A percentile compares a stretch with the other conserved stretches of the same genome.
These are phyloP conservation scores for Campopleginae sp. DNA, from an alignment of 2,888 invertebrate genomes.

Conservation along the genomic window DNA sequence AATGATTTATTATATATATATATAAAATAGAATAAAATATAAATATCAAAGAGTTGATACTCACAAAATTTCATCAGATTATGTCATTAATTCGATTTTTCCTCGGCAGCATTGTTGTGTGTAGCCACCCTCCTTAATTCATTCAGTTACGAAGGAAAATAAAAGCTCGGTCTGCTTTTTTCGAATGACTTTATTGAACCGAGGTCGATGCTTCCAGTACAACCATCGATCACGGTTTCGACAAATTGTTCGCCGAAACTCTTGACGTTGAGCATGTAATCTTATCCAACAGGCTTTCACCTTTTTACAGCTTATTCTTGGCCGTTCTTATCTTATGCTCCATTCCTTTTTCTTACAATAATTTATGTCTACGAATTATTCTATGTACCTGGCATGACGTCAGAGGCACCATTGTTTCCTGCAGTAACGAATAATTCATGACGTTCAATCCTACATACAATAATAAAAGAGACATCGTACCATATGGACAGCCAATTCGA, in stretches of 20 bases:
- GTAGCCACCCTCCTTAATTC: no score
- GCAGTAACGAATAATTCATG: constrained; percentile 29
- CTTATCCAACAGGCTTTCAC: constrained; percentile 15
- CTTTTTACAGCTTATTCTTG: constrained; percentile 12
- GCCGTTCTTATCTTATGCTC: constrained; percentile 27
- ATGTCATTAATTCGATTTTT: no score
- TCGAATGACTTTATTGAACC: neutral
- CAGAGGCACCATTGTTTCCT: constrained; percentile 23
- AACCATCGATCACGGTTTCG: neutral
- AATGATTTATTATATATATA: no score
- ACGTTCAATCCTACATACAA: constrained; percentile 18
- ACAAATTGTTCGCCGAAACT: neutral
- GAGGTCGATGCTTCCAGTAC: constrained; percentile 1
- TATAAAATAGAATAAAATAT: no score
- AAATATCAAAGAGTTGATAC: no score
- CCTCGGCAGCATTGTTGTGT: no score
- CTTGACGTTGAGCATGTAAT: constrained; percentile 14
- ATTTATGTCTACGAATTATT: constrained; percentile 41
- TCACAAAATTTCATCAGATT: no score
- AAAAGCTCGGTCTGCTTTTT: neutral
- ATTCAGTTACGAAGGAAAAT: neutral
- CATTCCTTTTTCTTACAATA: constrained; percentile 19
- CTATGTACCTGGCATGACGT: constrained; percentile 40
- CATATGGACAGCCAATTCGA: neutral
- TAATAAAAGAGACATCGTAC: constrained; percentile 14